Base-by-base conservation (phyloP, 2,888 invertebrate genomes). In the Tenthredo distinguenda region DNA sequence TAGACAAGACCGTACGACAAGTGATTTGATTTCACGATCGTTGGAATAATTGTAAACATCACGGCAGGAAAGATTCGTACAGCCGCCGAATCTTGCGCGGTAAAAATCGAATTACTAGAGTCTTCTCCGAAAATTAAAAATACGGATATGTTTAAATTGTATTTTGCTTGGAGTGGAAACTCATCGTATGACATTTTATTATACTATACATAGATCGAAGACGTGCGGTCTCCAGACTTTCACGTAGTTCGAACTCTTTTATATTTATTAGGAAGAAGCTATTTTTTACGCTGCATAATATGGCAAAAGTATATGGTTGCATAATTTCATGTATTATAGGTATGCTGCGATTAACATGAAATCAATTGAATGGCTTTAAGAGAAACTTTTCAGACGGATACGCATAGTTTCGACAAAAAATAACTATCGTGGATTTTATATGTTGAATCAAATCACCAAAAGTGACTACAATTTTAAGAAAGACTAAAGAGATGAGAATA, bases 1-100 rank as follows among this genome's bases (percentile, higher is more conserved):
- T 37, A 77, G 55, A 55, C 77, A 21, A 55, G 34, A 77, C 50
- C 31, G 40, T 50, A 55, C 55, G 77, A 55, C 55, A 55, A 77
- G 77, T 34, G 77, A 77, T 34, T 77, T 77, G 50, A 77, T 77
- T 31, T 77, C 26, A 77, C 31, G 77, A 77, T 55, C 77, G 34
- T 34, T 43, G n/a, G 4, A 21, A 74, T 40, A 12, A 43, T 74
- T 74, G 72, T 43, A 74, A 74, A 74, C 72, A 74, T 26, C 43
- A 15, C 18, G 18, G 40, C 4, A 43, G 72, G 12, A 21, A 74
- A 40, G 7, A 74, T 21, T 74, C 10, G 72, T 74, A 43, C 40
- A 74, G 21, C 43, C 72, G 6, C 72, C 43, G 26, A 18, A 74
- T 34, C 21, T 43, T 6, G 43, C n/a, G 40, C n/a, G 6, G 10